phyloP scores from a whole-genome alignment of 2,113 vertebrate genomes.

The Thinocorus orbignyianus region DNA sequence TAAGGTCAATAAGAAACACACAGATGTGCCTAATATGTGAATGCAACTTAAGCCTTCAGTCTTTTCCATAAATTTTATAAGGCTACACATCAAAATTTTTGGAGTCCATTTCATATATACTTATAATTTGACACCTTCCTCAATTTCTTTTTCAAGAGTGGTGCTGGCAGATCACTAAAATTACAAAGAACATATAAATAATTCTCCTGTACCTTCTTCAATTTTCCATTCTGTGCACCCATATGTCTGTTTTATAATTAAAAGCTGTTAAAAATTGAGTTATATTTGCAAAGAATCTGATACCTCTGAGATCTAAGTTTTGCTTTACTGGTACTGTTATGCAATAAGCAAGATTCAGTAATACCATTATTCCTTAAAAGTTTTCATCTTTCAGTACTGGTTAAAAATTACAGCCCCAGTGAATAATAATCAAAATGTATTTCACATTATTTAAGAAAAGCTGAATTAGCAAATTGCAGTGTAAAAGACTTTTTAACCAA shows the following conservation, averaged over 20 bases:
- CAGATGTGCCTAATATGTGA: too few species aligned
- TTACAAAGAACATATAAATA: neutral
- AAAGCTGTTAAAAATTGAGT: conserved; percentile 10
- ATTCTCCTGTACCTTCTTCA: neutral
- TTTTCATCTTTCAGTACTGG: neutral
- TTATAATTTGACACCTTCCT: neutral
- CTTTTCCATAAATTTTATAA: neutral
- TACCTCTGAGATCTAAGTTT: neutral
- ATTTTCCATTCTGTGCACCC: neutral
- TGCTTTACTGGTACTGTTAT: neutral
- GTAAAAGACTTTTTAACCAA: neutral
- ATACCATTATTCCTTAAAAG: neutral
- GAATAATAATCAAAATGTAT: neutral
- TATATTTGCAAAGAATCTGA: neutral
- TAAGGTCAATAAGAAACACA: neutral
- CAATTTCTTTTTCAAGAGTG: neutral
- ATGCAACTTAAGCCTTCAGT: neutral
- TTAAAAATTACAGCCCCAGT: neutral
- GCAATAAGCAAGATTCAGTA: neutral
- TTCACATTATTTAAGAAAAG: conserved; percentile 5
- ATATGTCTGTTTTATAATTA: neutral
- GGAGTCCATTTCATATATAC: neutral
- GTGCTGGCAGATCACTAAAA: neutral
- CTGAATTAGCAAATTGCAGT: neutral
- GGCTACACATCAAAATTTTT: neutral